Percentiles rank a stretch among this genome's conserved stretches.
phyloP scores from a whole-genome alignment of 2,797 vertebrate genomes.

The Discoglossus pictus region DNA sequence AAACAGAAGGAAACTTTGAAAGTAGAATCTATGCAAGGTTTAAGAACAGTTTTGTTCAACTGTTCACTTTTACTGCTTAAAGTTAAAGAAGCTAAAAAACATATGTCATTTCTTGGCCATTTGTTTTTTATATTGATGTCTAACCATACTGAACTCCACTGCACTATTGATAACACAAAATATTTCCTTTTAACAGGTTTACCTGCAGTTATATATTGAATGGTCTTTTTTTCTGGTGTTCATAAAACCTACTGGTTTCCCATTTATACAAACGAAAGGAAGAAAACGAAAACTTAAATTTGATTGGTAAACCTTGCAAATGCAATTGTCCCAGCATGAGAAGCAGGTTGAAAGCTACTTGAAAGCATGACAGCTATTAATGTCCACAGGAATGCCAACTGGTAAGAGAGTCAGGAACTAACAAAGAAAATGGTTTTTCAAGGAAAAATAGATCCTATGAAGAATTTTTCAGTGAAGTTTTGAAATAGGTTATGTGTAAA shows the following conservation, averaged over 20 bases:
- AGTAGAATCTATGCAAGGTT: no score
- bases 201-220: slow-evolving; percentile 11
- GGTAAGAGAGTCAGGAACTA: slow-evolving; percentile 26
- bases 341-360: slow-evolving; percentile 30
- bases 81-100: no score
- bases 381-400: slow-evolving; percentile 27
- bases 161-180: neutral
- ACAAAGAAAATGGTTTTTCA: slow-evolving; percentile 17
- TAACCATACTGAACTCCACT: neutral
- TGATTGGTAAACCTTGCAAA: slow-evolving; percentile 39
- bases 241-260: slow-evolving; percentile 10
- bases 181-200: slow-evolving; percentile 14
- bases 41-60: no score
- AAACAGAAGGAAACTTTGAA: no score
- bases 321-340: slow-evolving; percentile 43
- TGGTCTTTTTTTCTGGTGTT: slow-evolving; percentile 7
- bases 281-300: slow-evolving; percentile 15
- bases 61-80: no score
- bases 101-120: no score
- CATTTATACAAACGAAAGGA: slow-evolving; percentile 9
- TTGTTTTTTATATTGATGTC: neutral
- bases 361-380: slow-evolving; percentile 39
- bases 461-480: slow-evolving; percentile 8
- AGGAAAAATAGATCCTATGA: neutral
- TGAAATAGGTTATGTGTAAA: neutral